Evolutionary conservation across 2,888 invertebrate species (phyloP), one percentile per base, ranked within the genome.

Genomic region (Eristalinus aeneus): DNA sequence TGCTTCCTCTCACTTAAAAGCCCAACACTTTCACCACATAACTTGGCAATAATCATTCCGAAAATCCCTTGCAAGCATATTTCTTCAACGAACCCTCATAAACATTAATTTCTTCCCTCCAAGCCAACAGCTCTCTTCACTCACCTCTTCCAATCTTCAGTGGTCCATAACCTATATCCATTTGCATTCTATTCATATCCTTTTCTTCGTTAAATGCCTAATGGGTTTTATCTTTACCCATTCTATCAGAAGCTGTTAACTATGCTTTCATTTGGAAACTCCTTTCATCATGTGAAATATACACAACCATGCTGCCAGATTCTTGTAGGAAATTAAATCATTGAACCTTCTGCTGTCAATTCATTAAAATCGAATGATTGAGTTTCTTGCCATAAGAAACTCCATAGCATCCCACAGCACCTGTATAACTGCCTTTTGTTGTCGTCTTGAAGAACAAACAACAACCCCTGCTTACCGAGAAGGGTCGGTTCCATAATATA

Each of bases 301-400:
- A 71, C 63, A 22, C 39, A 16, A 16, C 46, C 46, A 20, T 63
- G 12, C 36, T 0, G 53, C 68, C 27, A 22, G 12, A 46, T n/a
- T 32, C 31, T 54, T 53, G n/a, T 31, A 36, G 10, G 3, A 68
- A 74, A 80, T 74, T 73, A 73, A 80, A 73, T 80, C 73, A 73
- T 74, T 80, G 63, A 79, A 80, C 68, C 68, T 54, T 36, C 61
- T 67, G 61, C 53, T 67, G 61, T 68, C 61, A 68, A 76, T 77
- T 82, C 77, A 77, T 82, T 82, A 82, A 82, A 68, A 77, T 77
- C 73, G 63, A 69, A 54, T 64, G 77, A 77, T 77, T 77, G 77
- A 63, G 63, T 69, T 63, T 69, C 63, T 63, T 68, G 27, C 46
- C 12, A 23, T 16, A 22, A 20, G 5, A 23, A 53, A 10, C 54